Conservation (phyloP, 2,113 vertebrate species). For the Turdus rufiventris region DNA sequence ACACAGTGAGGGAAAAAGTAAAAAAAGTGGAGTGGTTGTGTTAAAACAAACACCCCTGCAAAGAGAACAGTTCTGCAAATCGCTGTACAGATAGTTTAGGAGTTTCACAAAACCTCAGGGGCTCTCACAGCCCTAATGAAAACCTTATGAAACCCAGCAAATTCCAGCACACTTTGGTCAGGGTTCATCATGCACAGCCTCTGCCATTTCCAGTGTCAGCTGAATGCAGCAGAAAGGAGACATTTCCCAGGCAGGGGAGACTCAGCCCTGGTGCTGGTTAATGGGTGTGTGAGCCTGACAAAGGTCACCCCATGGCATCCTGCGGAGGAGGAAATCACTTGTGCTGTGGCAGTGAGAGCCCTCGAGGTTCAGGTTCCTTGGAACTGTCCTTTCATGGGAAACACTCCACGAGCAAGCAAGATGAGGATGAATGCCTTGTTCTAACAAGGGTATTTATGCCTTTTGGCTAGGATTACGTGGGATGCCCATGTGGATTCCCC, state of each 20-base stretch:
- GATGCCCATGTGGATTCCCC: not conserved
- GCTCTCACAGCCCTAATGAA: not conserved
- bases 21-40: not conserved
- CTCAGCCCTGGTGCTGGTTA: accelerated
- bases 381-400: not conserved
- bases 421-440: not conserved
- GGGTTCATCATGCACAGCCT: not conserved
- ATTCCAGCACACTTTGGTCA: constrained; percentile 23
- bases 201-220: not conserved
- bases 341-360: accelerated
- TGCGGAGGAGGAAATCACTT: not conserved
- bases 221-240: not conserved
- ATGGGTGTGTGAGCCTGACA: not conserved
- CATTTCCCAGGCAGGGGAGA: not conserved
- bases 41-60: not conserved
- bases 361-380: not conserved
- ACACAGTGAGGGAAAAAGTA: not conserved
- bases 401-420: accelerated
- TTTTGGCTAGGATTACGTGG: not conserved
- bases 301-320: not conserved
- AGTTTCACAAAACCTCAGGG: constrained; percentile 23
- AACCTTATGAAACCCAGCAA: constrained; percentile 27
- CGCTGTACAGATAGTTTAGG: accelerated
- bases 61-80: not conserved
- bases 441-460: not conserved